Percentiles rank a stretch among this genome's conserved stretches.
Conservation (phyloP, 2,888 invertebrate species). For the Nysson spinosus region DNA sequence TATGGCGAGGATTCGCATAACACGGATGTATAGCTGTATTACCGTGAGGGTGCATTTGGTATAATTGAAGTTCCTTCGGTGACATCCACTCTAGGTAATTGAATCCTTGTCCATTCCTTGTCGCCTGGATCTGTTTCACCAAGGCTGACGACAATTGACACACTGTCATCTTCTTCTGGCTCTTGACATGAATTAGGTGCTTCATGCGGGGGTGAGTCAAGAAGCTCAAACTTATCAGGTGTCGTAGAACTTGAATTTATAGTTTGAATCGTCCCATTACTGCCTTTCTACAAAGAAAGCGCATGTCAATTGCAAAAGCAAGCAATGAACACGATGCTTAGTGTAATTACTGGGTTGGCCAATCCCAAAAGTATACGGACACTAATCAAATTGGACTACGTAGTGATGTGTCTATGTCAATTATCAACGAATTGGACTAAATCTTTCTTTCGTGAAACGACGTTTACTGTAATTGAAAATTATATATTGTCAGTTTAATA, state of each 20-base stretch:
- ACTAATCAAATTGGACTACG: too few relatives aligned
- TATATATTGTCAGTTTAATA: too few relatives aligned
- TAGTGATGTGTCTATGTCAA: too few relatives aligned
- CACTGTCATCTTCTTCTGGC: conserved; percentile 71
- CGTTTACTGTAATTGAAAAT: too few relatives aligned
- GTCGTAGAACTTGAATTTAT: conserved; percentile 73
- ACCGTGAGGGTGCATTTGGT: conserved; percentile 53
- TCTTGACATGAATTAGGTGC: conserved; percentile 62
- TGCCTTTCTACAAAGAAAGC: conserved; percentile 52
- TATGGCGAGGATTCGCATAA: too few relatives aligned
- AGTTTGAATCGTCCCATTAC: conserved; percentile 62
- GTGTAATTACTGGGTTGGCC: too few relatives aligned
- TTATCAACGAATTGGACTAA: too few relatives aligned
- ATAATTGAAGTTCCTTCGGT: conserved; percentile 57
- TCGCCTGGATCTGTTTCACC: conserved; percentile 74
- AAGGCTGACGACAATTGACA: conserved; percentile 70
- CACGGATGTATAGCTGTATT: conserved; percentile 17
- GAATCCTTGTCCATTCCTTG: conserved; percentile 78
- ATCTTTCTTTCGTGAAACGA: too few relatives aligned
- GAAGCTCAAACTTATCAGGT: conserved; percentile 73
- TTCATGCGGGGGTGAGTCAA: conserved; percentile 69
- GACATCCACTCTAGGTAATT: conserved; percentile 67
- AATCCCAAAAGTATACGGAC: too few relatives aligned
- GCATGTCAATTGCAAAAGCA: conserved; percentile 9
- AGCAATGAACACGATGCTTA: too few relatives aligned